A percentile compares a stretch with the other conserved stretches of the same genome.
Conservation (phyloP, 2,888 invertebrate genomes). For the Isoperla grammatica region DNA sequence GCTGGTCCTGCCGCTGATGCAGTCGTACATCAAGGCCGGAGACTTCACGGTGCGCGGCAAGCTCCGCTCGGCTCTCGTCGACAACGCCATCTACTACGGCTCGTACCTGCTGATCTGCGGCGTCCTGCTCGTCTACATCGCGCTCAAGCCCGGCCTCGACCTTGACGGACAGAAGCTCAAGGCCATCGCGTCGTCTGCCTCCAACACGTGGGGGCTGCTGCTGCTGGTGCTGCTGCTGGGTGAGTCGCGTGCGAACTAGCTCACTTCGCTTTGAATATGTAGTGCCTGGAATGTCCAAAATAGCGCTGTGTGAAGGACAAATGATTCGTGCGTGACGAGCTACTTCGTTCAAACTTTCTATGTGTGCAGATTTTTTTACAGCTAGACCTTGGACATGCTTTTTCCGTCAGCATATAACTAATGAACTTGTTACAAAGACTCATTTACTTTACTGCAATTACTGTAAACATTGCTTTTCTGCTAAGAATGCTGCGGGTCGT, state of each 20-base stretch:
- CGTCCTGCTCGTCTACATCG: conserved; percentile 89
- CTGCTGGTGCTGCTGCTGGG: conserved; percentile 84
- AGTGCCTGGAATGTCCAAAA: no score
- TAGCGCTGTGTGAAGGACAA: no score
- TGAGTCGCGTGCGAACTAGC: background rate
- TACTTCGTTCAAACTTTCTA: no score
- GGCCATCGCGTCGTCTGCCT: conserved; percentile 95
- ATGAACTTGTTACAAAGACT: no score
- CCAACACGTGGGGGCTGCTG: conserved; percentile 99
- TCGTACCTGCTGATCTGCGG: conserved; percentile 93
- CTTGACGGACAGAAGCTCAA: conserved; percentile 87
- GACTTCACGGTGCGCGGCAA: conserved; percentile 95
- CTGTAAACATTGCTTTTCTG: no score
- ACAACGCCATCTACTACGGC: conserved; percentile 97
- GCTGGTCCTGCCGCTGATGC: conserved; percentile 97
- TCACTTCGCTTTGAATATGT: no score
- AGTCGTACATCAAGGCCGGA: conserved; percentile 96
- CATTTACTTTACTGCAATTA: no score
- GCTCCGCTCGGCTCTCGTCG: conserved; percentile 88
- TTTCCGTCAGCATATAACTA: no score
- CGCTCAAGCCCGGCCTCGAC: conserved; percentile 79
- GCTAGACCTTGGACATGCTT: no score
- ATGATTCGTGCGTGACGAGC: no score
- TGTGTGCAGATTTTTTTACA: no score
- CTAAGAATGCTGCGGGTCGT: no score